Conservation (phyloP, 2,797 vertebrate genomes). For the Melanotaenia boesemani region DNA sequence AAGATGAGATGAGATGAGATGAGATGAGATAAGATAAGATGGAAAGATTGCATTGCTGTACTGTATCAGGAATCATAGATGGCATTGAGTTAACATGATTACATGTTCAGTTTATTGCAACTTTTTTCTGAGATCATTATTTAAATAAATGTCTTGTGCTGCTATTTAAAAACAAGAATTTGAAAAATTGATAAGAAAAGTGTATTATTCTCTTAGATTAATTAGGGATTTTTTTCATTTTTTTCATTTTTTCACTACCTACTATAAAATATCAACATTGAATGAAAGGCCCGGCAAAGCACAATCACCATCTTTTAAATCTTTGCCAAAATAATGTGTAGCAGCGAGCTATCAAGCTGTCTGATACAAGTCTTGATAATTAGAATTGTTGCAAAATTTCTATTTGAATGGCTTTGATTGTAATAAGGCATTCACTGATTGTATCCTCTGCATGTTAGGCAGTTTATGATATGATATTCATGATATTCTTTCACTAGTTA, state of each 20-base stretch:
- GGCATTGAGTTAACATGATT: neutral
- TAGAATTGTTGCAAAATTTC: neutral
- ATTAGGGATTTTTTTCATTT: neutral
- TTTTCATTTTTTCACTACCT: no score
- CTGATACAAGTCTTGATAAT: no score
- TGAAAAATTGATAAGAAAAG: neutral
- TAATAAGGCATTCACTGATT: neutral
- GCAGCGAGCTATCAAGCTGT: no score
- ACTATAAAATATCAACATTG: no score
- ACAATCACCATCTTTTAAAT: no score
- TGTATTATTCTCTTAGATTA: neutral
- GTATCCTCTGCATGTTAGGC: neutral
- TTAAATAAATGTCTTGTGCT: neutral
- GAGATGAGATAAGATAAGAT: neutral
- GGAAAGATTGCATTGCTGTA: neutral
- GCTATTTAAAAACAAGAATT: neutral
- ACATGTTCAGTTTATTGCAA: no score
- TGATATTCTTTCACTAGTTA: neutral
- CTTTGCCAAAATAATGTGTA: no score
- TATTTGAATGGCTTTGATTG: conserved; percentile 1
- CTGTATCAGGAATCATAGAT: neutral
- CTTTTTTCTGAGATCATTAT: no score
- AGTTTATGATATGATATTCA: neutral
- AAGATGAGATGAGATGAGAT: no score
- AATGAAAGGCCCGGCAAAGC: no score